phyloP scores from a whole-genome alignment of 2,888 invertebrate species.

The Willowsia nigromaculata region DNA sequence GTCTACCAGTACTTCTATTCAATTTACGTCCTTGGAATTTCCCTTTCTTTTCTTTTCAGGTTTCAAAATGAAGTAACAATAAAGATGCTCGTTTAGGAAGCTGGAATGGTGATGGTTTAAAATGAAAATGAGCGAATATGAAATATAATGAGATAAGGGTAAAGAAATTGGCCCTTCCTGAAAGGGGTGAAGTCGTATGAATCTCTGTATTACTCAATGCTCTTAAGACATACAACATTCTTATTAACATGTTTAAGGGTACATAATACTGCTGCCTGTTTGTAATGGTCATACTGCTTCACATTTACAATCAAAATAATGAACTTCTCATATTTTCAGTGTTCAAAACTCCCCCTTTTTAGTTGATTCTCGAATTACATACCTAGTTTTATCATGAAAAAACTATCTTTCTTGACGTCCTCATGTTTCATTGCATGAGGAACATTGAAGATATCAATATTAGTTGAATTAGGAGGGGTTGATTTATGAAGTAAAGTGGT shows the following conservation, averaged over 20 bases:
- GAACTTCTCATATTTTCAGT: background rate
- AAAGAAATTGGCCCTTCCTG: background rate
- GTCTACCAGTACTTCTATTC: too few species aligned
- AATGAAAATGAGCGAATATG: slow-evolving; percentile 67
- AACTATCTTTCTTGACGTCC: background rate
- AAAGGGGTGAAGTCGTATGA: background rate
- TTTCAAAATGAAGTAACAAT: slow-evolving; percentile 37
- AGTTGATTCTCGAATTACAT: slow-evolving; percentile 34
- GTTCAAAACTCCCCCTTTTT: background rate
- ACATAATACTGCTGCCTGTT: slow-evolving; percentile 27
- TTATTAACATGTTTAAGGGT: slow-evolving; percentile 21
- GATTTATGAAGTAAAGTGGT: too few species aligned
- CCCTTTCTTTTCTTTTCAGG: slow-evolving; percentile 24
- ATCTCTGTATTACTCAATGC: background rate
- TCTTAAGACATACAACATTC: background rate
- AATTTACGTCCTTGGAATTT: slow-evolving; percentile 34
- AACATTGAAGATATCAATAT: background rate
- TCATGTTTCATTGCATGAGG: background rate
- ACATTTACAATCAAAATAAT: background rate
- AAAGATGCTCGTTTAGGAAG: slow-evolving; percentile 38
- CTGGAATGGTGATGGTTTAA: slow-evolving; percentile 60
- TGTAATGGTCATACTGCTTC: slow-evolving; percentile 17
- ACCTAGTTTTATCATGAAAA: background rate
- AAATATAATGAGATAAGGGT: slow-evolving; percentile 60
- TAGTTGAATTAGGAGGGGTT: background rate